A percentile compares a stretch with the other conserved stretches of the same genome.
Evolutionary conservation across 2,113 vertebrate species (phyloP).

Genomic region (Poecile atricapillus): DNA sequence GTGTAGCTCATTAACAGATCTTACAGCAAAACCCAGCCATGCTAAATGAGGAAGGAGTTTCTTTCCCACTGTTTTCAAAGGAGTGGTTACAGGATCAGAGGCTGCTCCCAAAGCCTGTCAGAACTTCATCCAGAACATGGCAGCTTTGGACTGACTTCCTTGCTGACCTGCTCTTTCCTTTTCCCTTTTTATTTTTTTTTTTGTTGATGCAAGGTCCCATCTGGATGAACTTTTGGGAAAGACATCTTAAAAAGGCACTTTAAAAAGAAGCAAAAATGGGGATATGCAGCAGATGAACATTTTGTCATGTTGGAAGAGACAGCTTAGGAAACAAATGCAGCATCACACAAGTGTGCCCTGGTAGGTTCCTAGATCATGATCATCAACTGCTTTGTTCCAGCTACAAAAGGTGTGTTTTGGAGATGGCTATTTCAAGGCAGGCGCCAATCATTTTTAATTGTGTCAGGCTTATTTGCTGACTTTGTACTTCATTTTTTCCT

Average conservation of each 20-base stretch:
- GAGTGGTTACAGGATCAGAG: not conserved
- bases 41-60: not conserved
- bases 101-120: not conserved
- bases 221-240: not conserved
- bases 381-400: not conserved
- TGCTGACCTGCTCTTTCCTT: not conserved
- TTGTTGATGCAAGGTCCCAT: not conserved
- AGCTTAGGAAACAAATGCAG: not conserved
- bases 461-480: not conserved
- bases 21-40: not conserved
- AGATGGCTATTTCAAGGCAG: not conserved
- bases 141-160: fast-evolving
- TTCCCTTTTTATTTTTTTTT: not conserved
- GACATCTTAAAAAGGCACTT: not conserved
- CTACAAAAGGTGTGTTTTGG: not conserved
- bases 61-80: not conserved
- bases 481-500: not conserved
- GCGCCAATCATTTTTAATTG: not conserved
- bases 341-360: not conserved
- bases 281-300: not conserved
- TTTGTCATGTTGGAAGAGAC: not conserved
- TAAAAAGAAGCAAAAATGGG: not conserved
- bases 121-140: not conserved
- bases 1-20: not conserved
- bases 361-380: not conserved